Percentiles rank a stretch among this genome's conserved stretches.
Evolutionary conservation across 1,140 invertebrate genomes (phyloP).

Genomic region (Halesus radiatus): DNA sequence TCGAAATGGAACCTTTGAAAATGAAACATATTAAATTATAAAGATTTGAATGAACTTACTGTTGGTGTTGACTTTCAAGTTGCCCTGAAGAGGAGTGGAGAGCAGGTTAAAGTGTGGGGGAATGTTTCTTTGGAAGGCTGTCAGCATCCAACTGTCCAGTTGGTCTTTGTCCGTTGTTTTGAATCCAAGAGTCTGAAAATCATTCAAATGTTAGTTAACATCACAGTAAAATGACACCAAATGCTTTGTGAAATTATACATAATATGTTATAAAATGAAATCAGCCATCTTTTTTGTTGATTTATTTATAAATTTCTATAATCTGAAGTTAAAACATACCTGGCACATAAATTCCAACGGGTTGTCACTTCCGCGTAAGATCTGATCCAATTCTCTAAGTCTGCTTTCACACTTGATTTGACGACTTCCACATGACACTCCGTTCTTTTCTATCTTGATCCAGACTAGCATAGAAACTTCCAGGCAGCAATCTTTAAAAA

Average conservation of each 20-base stretch:
- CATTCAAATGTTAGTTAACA: too few relatives aligned
- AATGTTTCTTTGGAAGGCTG: slow-evolving; percentile 85
- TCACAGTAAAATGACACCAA: too few relatives aligned
- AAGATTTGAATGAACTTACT: slow-evolving; percentile 61
- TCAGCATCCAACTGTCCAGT: slow-evolving; percentile 84
- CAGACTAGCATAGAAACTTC: slow-evolving; percentile 87
- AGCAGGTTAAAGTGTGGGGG: slow-evolving; percentile 85
- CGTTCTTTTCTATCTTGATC: slow-evolving; percentile 84
- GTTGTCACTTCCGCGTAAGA: slow-evolving; percentile 82
- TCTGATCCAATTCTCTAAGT: slow-evolving; percentile 84
- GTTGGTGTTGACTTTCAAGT: slow-evolving; percentile 65
- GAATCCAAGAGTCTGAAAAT: slow-evolving; percentile 81
- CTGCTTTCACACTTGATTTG: slow-evolving; percentile 90
- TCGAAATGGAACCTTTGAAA: too few relatives aligned
- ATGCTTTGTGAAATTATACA: too few relatives aligned
- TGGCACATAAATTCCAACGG: slow-evolving; percentile 90
- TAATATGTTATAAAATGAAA: too few relatives aligned
- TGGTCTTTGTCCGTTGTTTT: slow-evolving; percentile 82
- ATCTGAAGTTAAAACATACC: slow-evolving; percentile 63
- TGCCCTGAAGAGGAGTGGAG: slow-evolving; percentile 70
- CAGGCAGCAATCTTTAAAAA: slow-evolving; percentile 75
- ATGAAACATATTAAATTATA: too few relatives aligned
- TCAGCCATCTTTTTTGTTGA: too few relatives aligned
- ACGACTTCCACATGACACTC: slow-evolving; percentile 79
- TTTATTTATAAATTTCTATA: too few relatives aligned